Evolutionary conservation across 2,797 vertebrate species (phyloP).

Genomic region (Zenarchopterus dispar): DNA sequence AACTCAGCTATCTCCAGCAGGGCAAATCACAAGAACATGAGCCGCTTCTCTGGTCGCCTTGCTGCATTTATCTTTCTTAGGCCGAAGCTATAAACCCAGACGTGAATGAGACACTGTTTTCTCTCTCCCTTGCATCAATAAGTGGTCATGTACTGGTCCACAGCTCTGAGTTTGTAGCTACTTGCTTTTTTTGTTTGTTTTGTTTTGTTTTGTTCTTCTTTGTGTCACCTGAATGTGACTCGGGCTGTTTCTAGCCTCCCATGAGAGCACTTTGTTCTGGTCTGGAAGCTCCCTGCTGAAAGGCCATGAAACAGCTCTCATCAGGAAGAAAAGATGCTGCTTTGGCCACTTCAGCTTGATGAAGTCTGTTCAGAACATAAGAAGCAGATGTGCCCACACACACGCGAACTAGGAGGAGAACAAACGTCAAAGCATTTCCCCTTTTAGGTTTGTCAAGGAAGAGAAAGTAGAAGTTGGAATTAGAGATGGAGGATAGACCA

Average conservation of each 20-base stretch:
- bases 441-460: background rate
- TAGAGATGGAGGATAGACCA: background rate
- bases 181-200: background rate
- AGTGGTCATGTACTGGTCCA: slow-evolving; percentile 14
- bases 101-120: too few species aligned
- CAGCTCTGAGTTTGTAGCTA: background rate
- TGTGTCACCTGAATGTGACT: background rate
- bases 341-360: background rate
- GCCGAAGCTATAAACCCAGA: background rate
- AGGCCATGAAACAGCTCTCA: slow-evolving; percentile 4
- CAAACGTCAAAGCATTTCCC: too few species aligned
- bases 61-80: background rate
- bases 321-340: background rate
- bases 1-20: slow-evolving; percentile 3
- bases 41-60: background rate
- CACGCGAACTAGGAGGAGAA: too few species aligned
- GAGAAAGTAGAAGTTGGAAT: background rate
- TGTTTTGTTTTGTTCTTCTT: too few species aligned
- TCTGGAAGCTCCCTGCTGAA: slow-evolving; percentile 18
- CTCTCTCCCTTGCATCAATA: background rate
- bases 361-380: slow-evolving; percentile 1
- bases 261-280: background rate
- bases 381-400: background rate
- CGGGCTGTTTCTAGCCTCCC: slow-evolving; percentile 16
- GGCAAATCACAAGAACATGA: background rate